Conservation (phyloP, 2,113 vertebrate species). For the Bubalus kerabau region DNA sequence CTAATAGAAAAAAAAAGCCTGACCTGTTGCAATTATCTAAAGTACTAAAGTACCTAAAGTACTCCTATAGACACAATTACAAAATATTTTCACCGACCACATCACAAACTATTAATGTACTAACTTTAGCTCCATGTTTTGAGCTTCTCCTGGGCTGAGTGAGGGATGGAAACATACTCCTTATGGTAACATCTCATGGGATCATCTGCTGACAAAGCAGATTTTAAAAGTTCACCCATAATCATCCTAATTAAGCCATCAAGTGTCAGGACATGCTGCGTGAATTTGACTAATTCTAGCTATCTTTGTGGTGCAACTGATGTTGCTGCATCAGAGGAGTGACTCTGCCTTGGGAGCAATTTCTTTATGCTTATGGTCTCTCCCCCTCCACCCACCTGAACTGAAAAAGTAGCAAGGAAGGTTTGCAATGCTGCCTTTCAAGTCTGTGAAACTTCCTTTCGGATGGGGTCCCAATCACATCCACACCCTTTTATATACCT, state of each 20-base stretch:
- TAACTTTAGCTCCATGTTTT: conserved; percentile 37
- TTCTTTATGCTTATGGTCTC: conserved; percentile 5
- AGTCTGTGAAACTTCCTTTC: conserved; percentile 23
- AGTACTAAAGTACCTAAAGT: neutral
- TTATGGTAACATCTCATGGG: conserved; percentile 40
- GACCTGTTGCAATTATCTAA: neutral
- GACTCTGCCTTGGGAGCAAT: conserved; percentile 26
- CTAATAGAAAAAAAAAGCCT: conserved; percentile 16
- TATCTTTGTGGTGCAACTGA: conserved; percentile 41
- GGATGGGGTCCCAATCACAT: neutral
- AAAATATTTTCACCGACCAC: conserved; percentile 54
- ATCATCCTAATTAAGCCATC: conserved; percentile 61
- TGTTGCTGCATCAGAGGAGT: conserved; percentile 16
- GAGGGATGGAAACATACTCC: conserved; percentile 39
- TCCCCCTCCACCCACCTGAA: neutral
- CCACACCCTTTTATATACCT: neutral
- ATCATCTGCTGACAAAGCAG: conserved; percentile 61
- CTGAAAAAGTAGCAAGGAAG: neutral
- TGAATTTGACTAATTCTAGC: conserved; percentile 55
- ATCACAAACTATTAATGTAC: conserved; percentile 50
- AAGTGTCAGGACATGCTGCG: conserved; percentile 62
- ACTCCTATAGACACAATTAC: conserved; percentile 29
- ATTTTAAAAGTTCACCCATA: conserved; percentile 45
- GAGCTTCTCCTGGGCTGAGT: conserved; percentile 6
- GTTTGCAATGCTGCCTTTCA: neutral